These are phyloP conservation scores for Triplophysa bombifrons DNA, from an alignment of 2,797 vertebrate genomes.

Conservation along the genomic window DNA sequence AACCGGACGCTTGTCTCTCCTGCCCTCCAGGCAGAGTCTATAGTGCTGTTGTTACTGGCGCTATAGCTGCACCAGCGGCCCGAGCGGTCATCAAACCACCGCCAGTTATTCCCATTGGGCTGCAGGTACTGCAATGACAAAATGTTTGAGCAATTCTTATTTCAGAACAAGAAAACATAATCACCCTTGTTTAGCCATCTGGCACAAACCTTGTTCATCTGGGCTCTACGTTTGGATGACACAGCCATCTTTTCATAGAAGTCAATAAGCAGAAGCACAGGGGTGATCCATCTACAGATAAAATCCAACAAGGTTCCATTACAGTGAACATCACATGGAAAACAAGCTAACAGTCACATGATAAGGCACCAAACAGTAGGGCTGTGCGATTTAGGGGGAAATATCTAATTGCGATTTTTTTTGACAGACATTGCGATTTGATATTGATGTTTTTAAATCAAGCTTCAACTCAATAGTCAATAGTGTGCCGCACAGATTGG, in stretches of 20 bases:
- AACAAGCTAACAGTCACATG: background rate
- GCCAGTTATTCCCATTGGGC: constrained; percentile 95
- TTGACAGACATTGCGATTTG: too few relatives aligned
- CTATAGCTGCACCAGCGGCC: constrained; percentile 98
- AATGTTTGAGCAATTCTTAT: background rate
- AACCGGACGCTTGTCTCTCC: constrained; percentile 95
- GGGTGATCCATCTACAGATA: constrained; percentile 91
- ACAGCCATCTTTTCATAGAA: constrained; percentile 97
- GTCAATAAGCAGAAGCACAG: constrained; percentile 91
- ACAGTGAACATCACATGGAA: background rate
- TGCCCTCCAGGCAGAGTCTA: constrained; percentile 92
- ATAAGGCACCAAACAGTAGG: background rate
- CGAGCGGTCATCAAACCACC: constrained; percentile 97
- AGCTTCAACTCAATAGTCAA: too few relatives aligned
- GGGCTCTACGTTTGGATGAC: constrained; percentile 91
- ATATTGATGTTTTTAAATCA: too few relatives aligned
- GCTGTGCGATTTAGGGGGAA: too few relatives aligned
- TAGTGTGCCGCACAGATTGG: too few relatives aligned
- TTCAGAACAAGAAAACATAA: background rate
- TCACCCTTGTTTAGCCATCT: background rate
- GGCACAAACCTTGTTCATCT: constrained; percentile 90
- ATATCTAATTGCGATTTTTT: too few relatives aligned
- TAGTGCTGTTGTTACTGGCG: constrained; percentile 95
- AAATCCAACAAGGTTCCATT: background rate
- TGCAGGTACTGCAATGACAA: constrained; percentile 84